Evolutionary conservation across 1,140 invertebrate genomes (phyloP).

Genomic region (Orius insidiosus): DNA sequence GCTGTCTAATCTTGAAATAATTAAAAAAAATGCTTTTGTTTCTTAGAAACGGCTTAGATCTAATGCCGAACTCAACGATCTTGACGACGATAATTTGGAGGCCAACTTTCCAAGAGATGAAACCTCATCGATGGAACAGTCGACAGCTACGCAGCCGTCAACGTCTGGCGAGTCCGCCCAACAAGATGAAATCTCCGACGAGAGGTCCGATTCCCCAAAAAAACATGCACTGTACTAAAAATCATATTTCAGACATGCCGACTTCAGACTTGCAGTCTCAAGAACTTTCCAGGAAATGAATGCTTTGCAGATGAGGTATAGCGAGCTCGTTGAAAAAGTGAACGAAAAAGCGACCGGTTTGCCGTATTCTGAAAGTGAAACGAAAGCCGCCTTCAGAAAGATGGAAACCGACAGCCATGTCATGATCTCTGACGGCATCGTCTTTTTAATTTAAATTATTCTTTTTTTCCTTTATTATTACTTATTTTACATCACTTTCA

Average conservation of each 20-base stretch:
- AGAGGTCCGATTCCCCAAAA: constrained; percentile 22
- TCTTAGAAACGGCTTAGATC: too few relatives aligned
- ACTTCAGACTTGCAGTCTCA: constrained; percentile 45
- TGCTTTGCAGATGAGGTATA: constrained; percentile 43
- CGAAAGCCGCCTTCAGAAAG: constrained; percentile 53
- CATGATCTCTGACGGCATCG: constrained; percentile 72
- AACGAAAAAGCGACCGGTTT: constrained; percentile 34
- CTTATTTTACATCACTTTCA: constrained; percentile 1
- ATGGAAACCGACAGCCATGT: constrained; percentile 85
- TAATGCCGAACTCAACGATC: neutral
- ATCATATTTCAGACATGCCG: constrained; percentile 24
- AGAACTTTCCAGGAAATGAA: constrained; percentile 49
- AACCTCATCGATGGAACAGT: too few relatives aligned
- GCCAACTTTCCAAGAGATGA: too few relatives aligned
- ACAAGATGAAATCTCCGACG: neutral
- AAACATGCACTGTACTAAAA: neutral
- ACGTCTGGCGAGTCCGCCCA: neutral
- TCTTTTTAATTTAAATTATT: constrained; percentile 61
- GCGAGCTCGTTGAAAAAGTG: constrained; percentile 37
- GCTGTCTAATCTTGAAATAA: too few relatives aligned
- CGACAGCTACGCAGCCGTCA: neutral
- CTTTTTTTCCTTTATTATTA: neutral
- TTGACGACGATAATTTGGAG: neutral
- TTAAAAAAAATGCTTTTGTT: too few relatives aligned
- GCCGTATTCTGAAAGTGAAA: constrained; percentile 50